Evolutionary conservation across 37 sponge, comb jelly and placozoan genomes (phyloP), one percentile per base, ranked within the genome.

Genomic region (Beroe ovata): DNA sequence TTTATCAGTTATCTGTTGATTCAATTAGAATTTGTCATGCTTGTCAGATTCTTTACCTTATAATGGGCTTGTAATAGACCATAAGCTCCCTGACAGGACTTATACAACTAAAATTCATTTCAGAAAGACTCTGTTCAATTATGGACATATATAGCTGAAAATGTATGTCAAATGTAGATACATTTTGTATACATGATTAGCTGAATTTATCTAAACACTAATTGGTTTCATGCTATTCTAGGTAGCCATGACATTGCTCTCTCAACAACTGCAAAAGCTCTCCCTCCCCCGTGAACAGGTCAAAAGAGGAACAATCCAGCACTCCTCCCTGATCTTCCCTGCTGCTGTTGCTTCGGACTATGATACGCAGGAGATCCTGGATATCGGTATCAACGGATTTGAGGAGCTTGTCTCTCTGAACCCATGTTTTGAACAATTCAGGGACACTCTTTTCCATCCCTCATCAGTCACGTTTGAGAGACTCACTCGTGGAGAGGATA

Each of bases 381-480:
- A 77, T 20, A 77, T 77, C 22, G 84, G 84, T 21, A 36, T 39
- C 23, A 95, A 94, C 60, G 99, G 96, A n/a, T 90, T 97, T 20
- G 95, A 95, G 60, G 95, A 95, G 54, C 90, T 97, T 60, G 89
- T 93, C 23, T 60, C 63, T 39, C 91, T 95, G 0, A 90, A 97
- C 32, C 64, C 66, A 16, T 88, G 64, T 39, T 93, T 94, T 47
- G 40, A 64, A 22, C 84, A 92, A 32, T 94, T 93, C 60, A 89
- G 91, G 60, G 89, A 89, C 0, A 90, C 89, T 8, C 92, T 97
- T 0, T 97, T 97, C 88, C 41, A 89, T 20, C 93, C 91, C 29
- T 90, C 66, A 22, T 94, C 91, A 47, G 89, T 89, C 60, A 89
- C 71, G 23, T 94, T 92, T 72, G 95, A 97, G 39, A 89, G 99